Evolutionary conservation across 2,888 invertebrate species (phyloP).

Genomic region (Heliconius ethilla): DNA sequence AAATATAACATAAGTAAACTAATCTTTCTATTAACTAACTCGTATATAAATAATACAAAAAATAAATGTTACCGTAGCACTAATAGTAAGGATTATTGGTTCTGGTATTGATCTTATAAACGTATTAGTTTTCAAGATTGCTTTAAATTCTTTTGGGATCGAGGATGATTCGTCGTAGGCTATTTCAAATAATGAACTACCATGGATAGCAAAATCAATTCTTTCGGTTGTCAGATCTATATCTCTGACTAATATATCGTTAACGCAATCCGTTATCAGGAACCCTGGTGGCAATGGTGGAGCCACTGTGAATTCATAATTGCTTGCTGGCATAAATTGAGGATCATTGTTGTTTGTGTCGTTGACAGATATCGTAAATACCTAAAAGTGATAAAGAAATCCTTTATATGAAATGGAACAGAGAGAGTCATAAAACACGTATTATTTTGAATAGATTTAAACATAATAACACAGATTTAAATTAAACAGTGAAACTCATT

Average conservation of each 20-base stretch:
- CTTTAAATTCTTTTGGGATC: constrained; percentile 64
- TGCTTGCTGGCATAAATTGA: constrained; percentile 56
- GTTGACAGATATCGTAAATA: constrained; percentile 59
- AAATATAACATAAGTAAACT: not conserved
- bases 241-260: constrained; percentile 72
- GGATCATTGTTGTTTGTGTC: constrained; percentile 80
- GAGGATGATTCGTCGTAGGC: constrained; percentile 54
- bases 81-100: constrained; percentile 60
- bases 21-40: not conserved
- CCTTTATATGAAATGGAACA: not conserved
- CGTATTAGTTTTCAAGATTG: constrained; percentile 59
- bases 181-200: constrained; percentile 68
- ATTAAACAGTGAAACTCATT: not conserved
- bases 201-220: constrained; percentile 65
- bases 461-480: not conserved
- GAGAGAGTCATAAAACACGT: not conserved
- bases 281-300: constrained; percentile 75
- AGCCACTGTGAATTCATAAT: constrained; percentile 67
- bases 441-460: not conserved
- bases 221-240: constrained; percentile 77
- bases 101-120: constrained; percentile 67
- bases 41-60: constrained; percentile 10
- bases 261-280: constrained; percentile 68
- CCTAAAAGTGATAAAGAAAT: constrained; percentile 59
- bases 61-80: constrained; percentile 63